These are phyloP conservation scores for Natator depressus DNA, from an alignment of 2,113 vertebrate species.

Conservation along the genomic window DNA sequence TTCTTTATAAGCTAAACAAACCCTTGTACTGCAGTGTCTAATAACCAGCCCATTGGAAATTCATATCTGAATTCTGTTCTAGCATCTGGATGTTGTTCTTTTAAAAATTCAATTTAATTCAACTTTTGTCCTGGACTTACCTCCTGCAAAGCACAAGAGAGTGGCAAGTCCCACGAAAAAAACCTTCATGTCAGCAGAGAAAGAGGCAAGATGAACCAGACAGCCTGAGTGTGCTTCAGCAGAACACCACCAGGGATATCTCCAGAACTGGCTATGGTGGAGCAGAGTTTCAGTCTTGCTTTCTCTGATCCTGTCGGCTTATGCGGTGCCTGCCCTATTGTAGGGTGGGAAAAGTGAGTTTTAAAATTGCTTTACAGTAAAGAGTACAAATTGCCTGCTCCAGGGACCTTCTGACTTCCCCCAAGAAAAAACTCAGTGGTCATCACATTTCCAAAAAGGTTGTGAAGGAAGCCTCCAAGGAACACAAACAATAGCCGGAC, in stretches of 20 bases:
- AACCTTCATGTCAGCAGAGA: not conserved
- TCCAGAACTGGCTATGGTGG: not conserved
- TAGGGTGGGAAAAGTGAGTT: not conserved
- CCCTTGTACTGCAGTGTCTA: no score
- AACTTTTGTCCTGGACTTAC: not conserved
- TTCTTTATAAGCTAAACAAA: not conserved
- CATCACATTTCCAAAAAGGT: not conserved
- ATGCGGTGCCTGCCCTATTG: not conserved
- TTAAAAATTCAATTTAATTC: not conserved
- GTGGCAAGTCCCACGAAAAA: not conserved
- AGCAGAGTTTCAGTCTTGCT: not conserved
- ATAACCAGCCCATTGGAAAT: rapidly evolving
- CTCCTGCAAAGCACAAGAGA: rapidly evolving
- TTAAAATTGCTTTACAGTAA: not conserved
- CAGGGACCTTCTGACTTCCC: not conserved
- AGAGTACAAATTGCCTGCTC: not conserved
- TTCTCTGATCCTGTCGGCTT: not conserved
- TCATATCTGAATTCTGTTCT: not conserved
- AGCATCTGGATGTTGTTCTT: not conserved
- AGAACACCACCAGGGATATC: not conserved
- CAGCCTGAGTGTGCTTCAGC: not conserved
- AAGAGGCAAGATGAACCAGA: not conserved
- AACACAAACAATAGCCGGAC: not conserved
- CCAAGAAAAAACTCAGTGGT: not conserved
- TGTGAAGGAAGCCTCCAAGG: not conserved